phyloP scores from a whole-genome alignment of 2,113 vertebrate species.

The Tauraco erythrolophus region DNA sequence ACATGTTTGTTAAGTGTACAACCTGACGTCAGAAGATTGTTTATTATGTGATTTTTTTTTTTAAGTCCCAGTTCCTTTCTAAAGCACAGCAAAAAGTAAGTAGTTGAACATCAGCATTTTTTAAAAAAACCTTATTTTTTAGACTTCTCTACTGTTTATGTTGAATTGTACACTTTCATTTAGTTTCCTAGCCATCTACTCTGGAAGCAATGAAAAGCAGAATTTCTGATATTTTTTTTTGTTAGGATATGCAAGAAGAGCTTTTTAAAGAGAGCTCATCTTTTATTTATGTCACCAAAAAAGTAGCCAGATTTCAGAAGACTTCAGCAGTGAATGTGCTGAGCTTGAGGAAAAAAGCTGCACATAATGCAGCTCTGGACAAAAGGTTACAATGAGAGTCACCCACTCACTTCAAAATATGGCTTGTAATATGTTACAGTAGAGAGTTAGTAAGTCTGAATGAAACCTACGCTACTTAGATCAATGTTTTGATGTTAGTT shows the following conservation, averaged over 20 bases:
- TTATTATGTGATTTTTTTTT: not conserved
- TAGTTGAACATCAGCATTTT: not conserved
- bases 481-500: not conserved
- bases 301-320: not conserved
- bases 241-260: not conserved
- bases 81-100: not conserved
- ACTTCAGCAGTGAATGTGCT: not conserved
- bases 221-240: not conserved
- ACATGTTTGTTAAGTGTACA: not conserved
- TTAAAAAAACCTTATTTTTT: not conserved
- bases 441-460: not conserved
- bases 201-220: not conserved
- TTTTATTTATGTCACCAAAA: slow-evolving; percentile 10
- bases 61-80: not conserved
- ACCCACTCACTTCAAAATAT: not conserved
- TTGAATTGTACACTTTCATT: not conserved
- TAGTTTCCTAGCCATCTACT: not conserved
- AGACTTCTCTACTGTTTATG: not conserved
- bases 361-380: not conserved
- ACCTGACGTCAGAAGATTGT: not conserved
- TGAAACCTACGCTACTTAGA: not conserved
- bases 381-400: not conserved
- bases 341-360: not conserved
- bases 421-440: not conserved
- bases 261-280: not conserved